Evolutionary conservation across 2,888 invertebrate genomes (phyloP), one percentile per base, ranked within the genome.

Genomic region (Tenthredo scrophulariae): DNA sequence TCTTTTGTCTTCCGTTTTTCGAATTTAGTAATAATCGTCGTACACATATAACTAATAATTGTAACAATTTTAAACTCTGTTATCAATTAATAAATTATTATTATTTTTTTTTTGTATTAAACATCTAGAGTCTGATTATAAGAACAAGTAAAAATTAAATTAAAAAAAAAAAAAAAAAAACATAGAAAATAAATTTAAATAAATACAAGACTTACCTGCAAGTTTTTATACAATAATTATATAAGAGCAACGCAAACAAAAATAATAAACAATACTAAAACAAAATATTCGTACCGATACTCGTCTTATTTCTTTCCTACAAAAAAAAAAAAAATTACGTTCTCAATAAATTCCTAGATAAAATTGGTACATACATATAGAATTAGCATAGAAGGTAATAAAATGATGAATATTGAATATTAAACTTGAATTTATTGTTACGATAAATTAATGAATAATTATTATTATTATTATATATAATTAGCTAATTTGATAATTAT

Each of bases 341-440:
- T 43, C 10, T 46, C 15, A 13, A 46, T 46, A 46, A 46, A 46
- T 46, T 46, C 15, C 46, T 46, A 46, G 46, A 13, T 46, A 46
- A 46, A 46, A 46, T 46, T 46, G 13, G 46, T 46, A 46, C 15
- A 46, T 4, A 46, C 5, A 33, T 4, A 33, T 0, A 37, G 13
- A 46, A 46, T 62, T 62, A 33, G 15, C 33, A 29, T n/a, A 43
- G 22, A 43, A 22, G 22, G 26, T 29, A 77, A 77, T 77, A n/a
- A 46, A 33, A 40, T 62, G 7, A 33, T 67, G 37, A 22, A 46
- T 10, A 33, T 29, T 83, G 65, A 70, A 83, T 91, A 91, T 90
- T 91, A 90, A 91, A 91, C 87, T 89, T 88, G 89, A 90, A 89
- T 90, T 91, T 91, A 91, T 91, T 91, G 83, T 91, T 89, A 86